These are phyloP conservation scores for Seriola aureovittata DNA, from an alignment of 2,113 vertebrate genomes.

Conservation along the genomic window DNA sequence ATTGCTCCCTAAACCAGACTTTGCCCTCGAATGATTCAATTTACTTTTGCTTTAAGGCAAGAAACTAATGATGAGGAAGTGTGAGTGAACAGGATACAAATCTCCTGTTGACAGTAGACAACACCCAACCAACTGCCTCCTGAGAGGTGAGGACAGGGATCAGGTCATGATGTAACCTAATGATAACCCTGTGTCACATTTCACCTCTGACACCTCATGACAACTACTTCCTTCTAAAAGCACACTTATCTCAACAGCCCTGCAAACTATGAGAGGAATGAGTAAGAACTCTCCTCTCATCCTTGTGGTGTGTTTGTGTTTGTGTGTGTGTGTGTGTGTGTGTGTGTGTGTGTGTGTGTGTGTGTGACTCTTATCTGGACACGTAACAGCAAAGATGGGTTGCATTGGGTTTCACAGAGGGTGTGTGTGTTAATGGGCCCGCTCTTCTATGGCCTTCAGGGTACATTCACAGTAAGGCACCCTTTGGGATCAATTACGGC, in stretches of 20 bases:
- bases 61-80: slow-evolving; percentile 10
- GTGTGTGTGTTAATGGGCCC: slow-evolving; percentile 53
- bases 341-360: slow-evolving; percentile 12
- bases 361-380: slow-evolving; percentile 60
- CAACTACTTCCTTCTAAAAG: slow-evolving; percentile 68
- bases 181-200: slow-evolving; percentile 73
- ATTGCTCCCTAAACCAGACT: slow-evolving; percentile 7
- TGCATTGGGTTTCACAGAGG: slow-evolving; percentile 60
- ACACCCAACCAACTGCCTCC: slow-evolving; percentile 46
- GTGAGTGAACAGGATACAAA: slow-evolving; percentile 39
- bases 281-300: slow-evolving; percentile 46
- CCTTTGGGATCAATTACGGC: slow-evolving; percentile 56
- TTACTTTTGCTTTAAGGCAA: slow-evolving; percentile 32
- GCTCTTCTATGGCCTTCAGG: slow-evolving; percentile 55
- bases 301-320: not conserved
- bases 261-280: slow-evolving; percentile 38
- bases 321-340: slow-evolving; percentile 22
- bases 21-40: slow-evolving; percentile 30
- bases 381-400: slow-evolving; percentile 46
- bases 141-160: slow-evolving; percentile 64
- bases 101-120: slow-evolving; percentile 63
- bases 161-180: slow-evolving; percentile 57
- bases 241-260: slow-evolving; percentile 51
- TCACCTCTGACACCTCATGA: slow-evolving; percentile 69
- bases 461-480: slow-evolving; percentile 40